These are phyloP conservation scores for Seira musarum DNA, from an alignment of 2,888 invertebrate genomes.

Conservation along the genomic window DNA sequence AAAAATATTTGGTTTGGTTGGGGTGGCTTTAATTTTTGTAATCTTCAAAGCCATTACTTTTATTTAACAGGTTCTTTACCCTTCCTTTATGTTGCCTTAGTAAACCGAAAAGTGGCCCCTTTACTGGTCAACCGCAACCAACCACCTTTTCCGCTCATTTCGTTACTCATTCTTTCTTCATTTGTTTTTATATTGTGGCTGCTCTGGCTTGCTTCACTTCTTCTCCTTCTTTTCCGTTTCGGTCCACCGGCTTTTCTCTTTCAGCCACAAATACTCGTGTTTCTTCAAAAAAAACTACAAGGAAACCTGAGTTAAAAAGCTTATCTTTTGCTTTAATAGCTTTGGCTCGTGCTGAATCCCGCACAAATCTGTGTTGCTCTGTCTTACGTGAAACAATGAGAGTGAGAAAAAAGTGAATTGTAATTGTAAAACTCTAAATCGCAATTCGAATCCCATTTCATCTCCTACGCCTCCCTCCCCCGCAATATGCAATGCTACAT, in stretches of 20 bases:
- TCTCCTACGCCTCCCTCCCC: background rate
- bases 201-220: no score
- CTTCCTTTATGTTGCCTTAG: background rate
- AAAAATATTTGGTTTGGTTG: background rate
- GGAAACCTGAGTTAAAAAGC: conserved; percentile 35
- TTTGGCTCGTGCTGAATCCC: conserved; percentile 1
- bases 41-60: background rate
- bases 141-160: conserved; percentile 51
- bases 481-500: background rate
- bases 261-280: background rate
- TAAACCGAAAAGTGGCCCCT: conserved; percentile 46
- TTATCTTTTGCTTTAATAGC: conserved; percentile 36
- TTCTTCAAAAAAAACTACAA: background rate
- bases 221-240: conserved; percentile 38
- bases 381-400: conserved; percentile 5
- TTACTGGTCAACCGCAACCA: conserved; percentile 60
- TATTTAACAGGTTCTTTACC: conserved; percentile 13
- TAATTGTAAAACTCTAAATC: background rate
- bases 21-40: background rate
- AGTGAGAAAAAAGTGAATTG: conserved; percentile 11
- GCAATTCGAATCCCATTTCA: conserved; percentile 4
- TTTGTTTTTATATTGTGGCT: conserved; percentile 4
- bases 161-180: conserved; percentile 4
- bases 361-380: no score
- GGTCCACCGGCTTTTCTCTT: conserved; percentile 49